These are phyloP conservation scores for Thecocarcelia acutangulata DNA, from an alignment of 2,888 invertebrate species.

Conservation along the genomic window DNA sequence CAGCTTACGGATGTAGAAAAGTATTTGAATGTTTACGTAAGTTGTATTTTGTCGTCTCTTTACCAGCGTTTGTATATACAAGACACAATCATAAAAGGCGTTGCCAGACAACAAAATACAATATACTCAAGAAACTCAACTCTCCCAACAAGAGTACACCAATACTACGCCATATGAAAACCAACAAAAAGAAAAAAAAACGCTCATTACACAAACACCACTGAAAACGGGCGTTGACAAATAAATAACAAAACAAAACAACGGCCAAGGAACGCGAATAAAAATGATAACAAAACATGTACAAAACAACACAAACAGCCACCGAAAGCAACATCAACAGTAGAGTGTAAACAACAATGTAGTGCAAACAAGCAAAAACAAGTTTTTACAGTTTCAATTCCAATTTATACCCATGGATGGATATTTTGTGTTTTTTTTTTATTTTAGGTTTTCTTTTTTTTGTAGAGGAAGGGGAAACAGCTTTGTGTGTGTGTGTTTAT, in stretches of 20 bases:
- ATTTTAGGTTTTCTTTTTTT: not conserved
- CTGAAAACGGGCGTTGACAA: conserved; percentile 72
- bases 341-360: conserved; percentile 22
- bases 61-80: conserved; percentile 70
- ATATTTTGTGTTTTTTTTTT: not conserved
- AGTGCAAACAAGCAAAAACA: conserved; percentile 39
- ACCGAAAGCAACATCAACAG: conserved; percentile 28
- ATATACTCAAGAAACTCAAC: conserved; percentile 32
- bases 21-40: conserved; percentile 50
- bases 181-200: conserved; percentile 61
- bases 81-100: conserved; percentile 79
- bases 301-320: conserved; percentile 30
- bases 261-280: conserved; percentile 47
- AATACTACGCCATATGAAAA: not conserved
- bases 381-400: conserved; percentile 56
- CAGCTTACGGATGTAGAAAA: too few species aligned
- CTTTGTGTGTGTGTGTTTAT: conserved; percentile 63
- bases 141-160: conserved; percentile 68
- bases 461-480: conserved; percentile 63
- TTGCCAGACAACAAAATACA: conserved; percentile 75
- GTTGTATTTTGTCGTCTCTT: conserved; percentile 10
- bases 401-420: conserved; percentile 35
- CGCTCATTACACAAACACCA: conserved; percentile 32
- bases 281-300: conserved; percentile 44
- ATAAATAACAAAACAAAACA: conserved; percentile 61